A percentile compares a stretch with the other conserved stretches of the same genome.
These are phyloP conservation scores for Oscheius sp. DNA, from an alignment of 2,888 invertebrate species.

Conservation along the genomic window DNA sequence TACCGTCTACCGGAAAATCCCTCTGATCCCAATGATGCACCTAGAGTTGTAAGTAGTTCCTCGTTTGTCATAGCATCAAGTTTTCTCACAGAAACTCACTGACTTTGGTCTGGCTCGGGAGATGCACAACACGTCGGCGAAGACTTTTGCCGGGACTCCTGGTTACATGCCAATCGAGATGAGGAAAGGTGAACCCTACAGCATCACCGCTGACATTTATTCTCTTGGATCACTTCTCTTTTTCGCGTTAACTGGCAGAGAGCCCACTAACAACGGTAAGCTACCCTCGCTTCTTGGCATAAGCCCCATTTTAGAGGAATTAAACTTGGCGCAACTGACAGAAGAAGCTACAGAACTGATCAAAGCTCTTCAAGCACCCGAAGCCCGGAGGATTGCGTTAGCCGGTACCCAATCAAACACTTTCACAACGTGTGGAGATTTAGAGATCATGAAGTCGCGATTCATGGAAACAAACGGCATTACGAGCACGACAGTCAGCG, in stretches of 20 bases:
- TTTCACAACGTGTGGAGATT: too few species aligned
- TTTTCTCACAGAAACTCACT: constrained; percentile 48
- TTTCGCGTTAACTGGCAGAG: constrained; percentile 47
- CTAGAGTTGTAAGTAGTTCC: neutral
- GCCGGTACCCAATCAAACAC: too few species aligned
- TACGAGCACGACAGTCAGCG: too few species aligned
- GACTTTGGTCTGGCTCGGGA: constrained; percentile 59
- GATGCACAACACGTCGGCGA: constrained; percentile 39
- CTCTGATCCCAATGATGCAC: neutral
- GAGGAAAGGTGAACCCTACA: constrained; percentile 38
- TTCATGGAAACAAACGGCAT: too few species aligned
- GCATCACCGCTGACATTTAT: constrained; percentile 47
- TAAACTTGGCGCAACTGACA: neutral
- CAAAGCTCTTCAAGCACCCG: too few species aligned
- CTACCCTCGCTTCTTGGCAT: neutral
- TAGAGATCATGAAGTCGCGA: too few species aligned
- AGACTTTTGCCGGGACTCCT: constrained; percentile 58
- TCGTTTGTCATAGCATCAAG: neutral
- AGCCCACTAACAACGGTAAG: constrained; percentile 42
- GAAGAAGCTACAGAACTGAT: too few species aligned
- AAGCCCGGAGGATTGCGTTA: too few species aligned
- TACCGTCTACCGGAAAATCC: neutral
- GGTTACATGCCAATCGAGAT: constrained; percentile 61
- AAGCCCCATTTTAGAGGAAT: neutral
- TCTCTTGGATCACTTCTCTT: constrained; percentile 50